Evolutionary conservation across 2,888 invertebrate species (phyloP).

Genomic region (Caenorhabditis macrosperma): DNA sequence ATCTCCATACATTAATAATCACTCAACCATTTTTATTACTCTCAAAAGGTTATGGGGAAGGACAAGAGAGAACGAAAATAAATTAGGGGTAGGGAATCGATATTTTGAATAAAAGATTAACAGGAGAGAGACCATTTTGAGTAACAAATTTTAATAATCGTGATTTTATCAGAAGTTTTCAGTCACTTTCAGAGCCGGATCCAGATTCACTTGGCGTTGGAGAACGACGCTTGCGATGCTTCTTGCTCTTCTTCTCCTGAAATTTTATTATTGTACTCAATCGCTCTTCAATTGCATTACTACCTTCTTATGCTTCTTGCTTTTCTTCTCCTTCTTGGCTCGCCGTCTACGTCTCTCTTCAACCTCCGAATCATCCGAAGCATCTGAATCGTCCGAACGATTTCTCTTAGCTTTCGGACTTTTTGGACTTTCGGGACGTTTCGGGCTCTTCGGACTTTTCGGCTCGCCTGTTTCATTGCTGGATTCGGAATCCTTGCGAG

Average conservation of each 20-base stretch:
- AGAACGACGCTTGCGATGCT: conserved; percentile 64
- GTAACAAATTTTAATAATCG: no score
- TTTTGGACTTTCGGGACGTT: no score
- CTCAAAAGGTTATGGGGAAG: no score
- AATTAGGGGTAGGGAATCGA: not conserved
- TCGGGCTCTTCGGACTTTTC: conserved; percentile 18
- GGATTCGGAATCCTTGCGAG: conserved; percentile 13
- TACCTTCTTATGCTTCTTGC: conserved; percentile 66
- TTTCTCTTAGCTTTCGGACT: conserved; percentile 15
- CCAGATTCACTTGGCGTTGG: conserved; percentile 38
- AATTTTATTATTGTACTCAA: conserved; percentile 26
- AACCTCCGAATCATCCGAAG: conserved; percentile 54
- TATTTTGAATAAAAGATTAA: not conserved
- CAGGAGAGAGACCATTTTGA: conserved; percentile 36
- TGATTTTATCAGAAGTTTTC: no score
- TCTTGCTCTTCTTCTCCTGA: conserved; percentile 68
- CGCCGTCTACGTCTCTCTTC: conserved; percentile 47
- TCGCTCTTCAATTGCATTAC: not conserved
- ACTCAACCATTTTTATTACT: no score
- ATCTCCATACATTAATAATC: no score
- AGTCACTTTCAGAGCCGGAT: conserved; percentile 60
- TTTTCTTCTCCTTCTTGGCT: conserved; percentile 64
- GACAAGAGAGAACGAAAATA: not conserved
- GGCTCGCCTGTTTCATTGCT: conserved; percentile 4
- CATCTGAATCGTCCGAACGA: conserved; percentile 24